These are phyloP conservation scores for Gymnocypris eckloni DNA, from an alignment of 2,797 vertebrate species.

Conservation along the genomic window DNA sequence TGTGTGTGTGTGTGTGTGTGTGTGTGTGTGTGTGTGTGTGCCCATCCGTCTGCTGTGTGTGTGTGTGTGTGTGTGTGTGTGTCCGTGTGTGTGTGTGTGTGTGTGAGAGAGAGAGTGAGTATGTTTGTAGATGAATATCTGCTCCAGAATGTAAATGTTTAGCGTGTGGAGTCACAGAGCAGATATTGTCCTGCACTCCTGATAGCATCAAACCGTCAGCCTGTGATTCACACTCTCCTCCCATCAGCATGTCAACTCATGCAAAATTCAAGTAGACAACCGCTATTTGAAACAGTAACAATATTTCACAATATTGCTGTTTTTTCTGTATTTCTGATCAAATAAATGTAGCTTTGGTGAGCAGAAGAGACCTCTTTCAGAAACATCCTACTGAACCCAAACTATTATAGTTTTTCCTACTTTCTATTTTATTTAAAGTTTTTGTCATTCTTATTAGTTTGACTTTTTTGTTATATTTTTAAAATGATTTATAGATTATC, in stretches of 20 bases:
- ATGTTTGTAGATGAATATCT: background rate
- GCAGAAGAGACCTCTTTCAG: background rate
- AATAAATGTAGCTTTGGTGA: background rate
- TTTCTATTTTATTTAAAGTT: background rate
- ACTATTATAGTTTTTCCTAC: background rate
- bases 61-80: too few relatives aligned
- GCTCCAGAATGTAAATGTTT: constrained; percentile 8
- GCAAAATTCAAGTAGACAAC: background rate
- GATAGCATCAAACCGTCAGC: background rate
- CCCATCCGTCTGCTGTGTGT: too few relatives aligned
- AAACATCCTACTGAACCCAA: too few relatives aligned
- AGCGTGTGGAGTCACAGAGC: background rate
- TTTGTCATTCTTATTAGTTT: too few relatives aligned
- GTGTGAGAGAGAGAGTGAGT: too few relatives aligned
- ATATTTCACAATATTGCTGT: background rate
- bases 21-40: too few relatives aligned
- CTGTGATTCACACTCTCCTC: background rate
- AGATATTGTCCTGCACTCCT: background rate
- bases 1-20: too few relatives aligned
- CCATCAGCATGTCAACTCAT: background rate
- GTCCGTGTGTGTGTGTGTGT: too few relatives aligned
- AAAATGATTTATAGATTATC: too few relatives aligned
- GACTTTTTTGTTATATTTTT: too few relatives aligned
- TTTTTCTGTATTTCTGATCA: background rate
- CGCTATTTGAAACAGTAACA: background rate